These are phyloP conservation scores for Myripristis jacobus DNA, from an alignment of 2,797 vertebrate genomes.

Conservation along the genomic window DNA sequence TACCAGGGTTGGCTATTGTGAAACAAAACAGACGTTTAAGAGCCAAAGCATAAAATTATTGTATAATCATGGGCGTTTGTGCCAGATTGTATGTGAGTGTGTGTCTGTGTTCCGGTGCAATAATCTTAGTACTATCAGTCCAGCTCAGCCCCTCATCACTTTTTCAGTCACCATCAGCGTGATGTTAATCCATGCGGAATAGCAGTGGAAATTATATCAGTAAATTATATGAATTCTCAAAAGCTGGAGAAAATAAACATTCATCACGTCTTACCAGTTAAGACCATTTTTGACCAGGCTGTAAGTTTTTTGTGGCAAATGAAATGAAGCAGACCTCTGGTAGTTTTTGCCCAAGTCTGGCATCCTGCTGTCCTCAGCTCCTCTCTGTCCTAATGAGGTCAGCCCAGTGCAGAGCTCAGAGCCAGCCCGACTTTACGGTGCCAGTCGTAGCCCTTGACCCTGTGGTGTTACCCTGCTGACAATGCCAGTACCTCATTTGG, in stretches of 20 bases:
- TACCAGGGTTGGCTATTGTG: too few species aligned
- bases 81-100: too few species aligned
- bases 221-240: neutral
- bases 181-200: neutral
- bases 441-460: slow-evolving; percentile 59
- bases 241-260: neutral
- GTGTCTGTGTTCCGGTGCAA: neutral
- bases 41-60: too few species aligned
- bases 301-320: neutral
- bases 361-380: slow-evolving; percentile 14
- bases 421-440: slow-evolving; percentile 60
- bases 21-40: too few species aligned
- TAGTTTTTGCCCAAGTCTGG: neutral
- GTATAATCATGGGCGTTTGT: too few species aligned
- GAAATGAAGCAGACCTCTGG: slow-evolving; percentile 12
- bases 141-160: neutral
- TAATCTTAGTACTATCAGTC: neutral
- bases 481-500: slow-evolving; percentile 66
- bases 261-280: neutral
- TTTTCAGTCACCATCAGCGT: too few species aligned
- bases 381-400: slow-evolving; percentile 47
- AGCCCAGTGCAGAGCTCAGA: slow-evolving; percentile 34
- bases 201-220: neutral
- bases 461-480: slow-evolving; percentile 45
- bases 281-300: neutral